These are phyloP conservation scores for Agrotis segetum DNA, from an alignment of 2,888 invertebrate species.

Conservation along the genomic window DNA sequence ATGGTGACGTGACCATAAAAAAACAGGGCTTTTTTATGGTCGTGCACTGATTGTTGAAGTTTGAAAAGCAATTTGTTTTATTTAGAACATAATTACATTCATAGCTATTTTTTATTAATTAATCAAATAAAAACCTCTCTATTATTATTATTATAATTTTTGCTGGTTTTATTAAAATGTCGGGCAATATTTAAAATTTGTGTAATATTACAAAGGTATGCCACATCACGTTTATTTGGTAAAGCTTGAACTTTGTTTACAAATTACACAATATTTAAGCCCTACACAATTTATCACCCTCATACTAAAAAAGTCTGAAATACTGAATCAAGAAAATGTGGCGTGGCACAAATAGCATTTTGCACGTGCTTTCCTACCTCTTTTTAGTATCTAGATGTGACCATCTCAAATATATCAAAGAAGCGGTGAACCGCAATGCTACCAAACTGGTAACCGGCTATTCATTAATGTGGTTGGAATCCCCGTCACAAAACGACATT, in stretches of 20 bases:
- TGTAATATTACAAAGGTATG: constrained; percentile 12
- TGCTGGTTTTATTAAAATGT: neutral
- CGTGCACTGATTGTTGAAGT: constrained; percentile 61
- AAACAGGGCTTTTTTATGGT: constrained; percentile 64
- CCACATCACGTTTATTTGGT: constrained; percentile 17
- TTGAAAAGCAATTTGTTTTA: constrained; percentile 39
- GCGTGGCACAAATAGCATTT: neutral
- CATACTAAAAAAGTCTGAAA: neutral
- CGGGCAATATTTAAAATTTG: constrained; percentile 7
- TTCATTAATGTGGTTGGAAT: constrained; percentile 68
- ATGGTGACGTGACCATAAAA: constrained; percentile 3
- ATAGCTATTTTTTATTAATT: constrained; percentile 25
- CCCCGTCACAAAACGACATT: constrained; percentile 75
- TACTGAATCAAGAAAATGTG: constrained; percentile 9
- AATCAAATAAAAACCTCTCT: constrained; percentile 7
- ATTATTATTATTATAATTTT: neutral
- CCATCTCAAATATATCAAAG: constrained; percentile 6
- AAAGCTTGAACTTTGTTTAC: neutral
- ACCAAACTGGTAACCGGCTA: constrained; percentile 32
- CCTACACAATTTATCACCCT: neutral
- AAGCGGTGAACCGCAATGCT: constrained; percentile 2
- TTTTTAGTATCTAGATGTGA: neutral
- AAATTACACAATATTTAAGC: neutral
- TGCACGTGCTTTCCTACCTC: neutral
- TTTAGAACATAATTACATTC: constrained; percentile 18